Evolutionary conservation across 2,888 invertebrate species (phyloP).

Genomic region (Heliothis peltigera): DNA sequence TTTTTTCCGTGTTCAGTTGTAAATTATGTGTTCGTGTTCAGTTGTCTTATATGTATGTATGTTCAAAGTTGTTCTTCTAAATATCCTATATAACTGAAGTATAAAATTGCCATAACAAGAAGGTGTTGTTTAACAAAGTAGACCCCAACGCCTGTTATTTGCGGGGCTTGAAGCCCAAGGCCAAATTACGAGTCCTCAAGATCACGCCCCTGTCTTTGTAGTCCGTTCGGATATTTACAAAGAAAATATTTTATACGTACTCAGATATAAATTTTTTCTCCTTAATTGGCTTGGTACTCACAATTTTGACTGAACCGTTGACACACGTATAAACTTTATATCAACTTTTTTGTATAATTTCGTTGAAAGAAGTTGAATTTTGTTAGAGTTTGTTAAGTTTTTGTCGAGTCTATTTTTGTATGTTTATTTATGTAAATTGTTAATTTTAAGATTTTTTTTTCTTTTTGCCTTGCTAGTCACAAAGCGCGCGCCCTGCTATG

Average conservation of each 20-base stretch:
- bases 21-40: no score
- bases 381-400: constrained; percentile 56
- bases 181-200: constrained; percentile 68
- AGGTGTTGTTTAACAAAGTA: constrained; percentile 70
- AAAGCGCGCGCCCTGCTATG: no score
- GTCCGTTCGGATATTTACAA: constrained; percentile 51
- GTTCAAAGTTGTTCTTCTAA: no score
- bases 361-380: constrained; percentile 42
- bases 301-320: constrained; percentile 57
- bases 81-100: no score
- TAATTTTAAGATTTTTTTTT: no score
- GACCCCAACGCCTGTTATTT: constrained; percentile 63
- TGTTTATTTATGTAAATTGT: no score
- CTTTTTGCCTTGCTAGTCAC: no score
- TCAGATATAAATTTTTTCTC: constrained; percentile 54
- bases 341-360: constrained; percentile 49
- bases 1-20: no score
- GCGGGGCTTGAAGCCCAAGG: constrained; percentile 54
- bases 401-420: constrained; percentile 15
- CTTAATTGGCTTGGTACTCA: constrained; percentile 70
- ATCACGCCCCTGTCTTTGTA: constrained; percentile 61
- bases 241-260: constrained; percentile 32
- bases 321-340: constrained; percentile 52
- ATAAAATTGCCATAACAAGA: constrained; percentile 56
- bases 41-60: no score